phyloP scores from a whole-genome alignment of 2,797 vertebrate species.

The Eulemur mongoz region DNA sequence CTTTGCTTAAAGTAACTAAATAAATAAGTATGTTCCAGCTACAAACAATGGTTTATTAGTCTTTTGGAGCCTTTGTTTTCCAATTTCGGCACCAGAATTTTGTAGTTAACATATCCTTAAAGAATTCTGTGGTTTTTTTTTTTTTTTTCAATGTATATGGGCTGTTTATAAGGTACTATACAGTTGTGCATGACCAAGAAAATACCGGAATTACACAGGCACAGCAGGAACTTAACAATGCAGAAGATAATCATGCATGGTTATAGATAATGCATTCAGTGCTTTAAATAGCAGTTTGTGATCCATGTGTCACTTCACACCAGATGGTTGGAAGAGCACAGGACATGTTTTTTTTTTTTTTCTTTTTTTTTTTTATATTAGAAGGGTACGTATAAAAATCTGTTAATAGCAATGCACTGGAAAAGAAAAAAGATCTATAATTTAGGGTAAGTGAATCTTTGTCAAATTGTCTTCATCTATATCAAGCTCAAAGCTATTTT shows the following conservation, averaged over 20 bases:
- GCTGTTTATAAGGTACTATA: slow-evolving; percentile 48
- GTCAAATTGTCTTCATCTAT: slow-evolving; percentile 71
- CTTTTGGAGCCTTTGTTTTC: slow-evolving; percentile 1
- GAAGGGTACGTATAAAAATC: slow-evolving; percentile 57
- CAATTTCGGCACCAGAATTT: background rate
- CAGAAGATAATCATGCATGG: slow-evolving; percentile 74
- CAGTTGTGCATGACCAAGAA: slow-evolving; percentile 64
- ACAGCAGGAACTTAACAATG: slow-evolving; percentile 73
- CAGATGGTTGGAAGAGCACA: slow-evolving; percentile 75
- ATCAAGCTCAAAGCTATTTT: slow-evolving; percentile 68
- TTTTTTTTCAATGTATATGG: background rate
- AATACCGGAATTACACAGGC: slow-evolving; percentile 64
- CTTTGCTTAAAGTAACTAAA: background rate
- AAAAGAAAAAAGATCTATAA: slow-evolving; percentile 36
- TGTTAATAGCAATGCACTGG: slow-evolving; percentile 56
- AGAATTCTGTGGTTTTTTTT: background rate
- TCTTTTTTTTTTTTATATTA: slow-evolving; percentile 13
- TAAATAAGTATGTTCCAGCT: background rate
- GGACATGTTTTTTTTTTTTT: slow-evolving; percentile 39
- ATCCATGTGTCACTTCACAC: slow-evolving; percentile 62
- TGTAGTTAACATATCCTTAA: background rate
- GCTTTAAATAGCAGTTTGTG: slow-evolving; percentile 78
- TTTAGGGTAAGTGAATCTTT: slow-evolving; percentile 73
- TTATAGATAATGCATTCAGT: slow-evolving; percentile 74
- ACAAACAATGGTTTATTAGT: slow-evolving; percentile 4